Conservation (phyloP, 2,797 vertebrate genomes). For the Enteromius treurensis region DNA sequence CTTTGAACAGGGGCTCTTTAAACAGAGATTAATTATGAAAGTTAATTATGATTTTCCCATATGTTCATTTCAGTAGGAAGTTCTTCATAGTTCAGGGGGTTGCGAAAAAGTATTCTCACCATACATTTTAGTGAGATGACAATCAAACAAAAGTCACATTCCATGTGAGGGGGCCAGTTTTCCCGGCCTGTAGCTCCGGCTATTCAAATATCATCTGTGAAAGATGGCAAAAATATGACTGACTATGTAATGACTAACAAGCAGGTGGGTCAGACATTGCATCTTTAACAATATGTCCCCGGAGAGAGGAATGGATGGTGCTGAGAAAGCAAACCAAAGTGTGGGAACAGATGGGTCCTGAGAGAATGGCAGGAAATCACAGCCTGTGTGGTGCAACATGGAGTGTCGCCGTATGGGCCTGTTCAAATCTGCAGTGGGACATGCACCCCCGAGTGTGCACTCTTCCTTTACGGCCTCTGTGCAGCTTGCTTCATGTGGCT, state of each 20-base stretch:
- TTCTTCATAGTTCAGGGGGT: not conserved
- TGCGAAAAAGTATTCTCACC: constrained; percentile 3
- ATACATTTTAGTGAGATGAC: constrained; percentile 24
- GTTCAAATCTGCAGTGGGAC: constrained; percentile 48
- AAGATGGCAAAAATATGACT: constrained; percentile 32
- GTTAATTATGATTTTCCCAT: constrained; percentile 4
- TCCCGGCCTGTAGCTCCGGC: constrained; percentile 39
- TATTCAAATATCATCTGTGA: constrained; percentile 49
- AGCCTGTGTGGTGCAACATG: constrained; percentile 59
- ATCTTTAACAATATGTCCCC: constrained; percentile 58
- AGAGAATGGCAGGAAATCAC: constrained; percentile 70
- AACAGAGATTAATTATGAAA: not conserved
- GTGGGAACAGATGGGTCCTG: constrained; percentile 67
- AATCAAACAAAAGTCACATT: constrained; percentile 38
- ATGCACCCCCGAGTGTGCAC: constrained; percentile 47
- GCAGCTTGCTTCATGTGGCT: not conserved
- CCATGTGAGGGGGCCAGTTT: constrained; percentile 2
- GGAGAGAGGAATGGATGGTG: constrained; percentile 48
- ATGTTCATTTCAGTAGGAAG: constrained; percentile 19
- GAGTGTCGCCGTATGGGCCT: constrained; percentile 53
- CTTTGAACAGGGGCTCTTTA: not conserved
- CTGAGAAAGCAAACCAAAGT: constrained; percentile 52
- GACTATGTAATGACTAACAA: constrained; percentile 31
- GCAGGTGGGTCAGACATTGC: constrained; percentile 48
- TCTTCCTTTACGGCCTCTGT: constrained; percentile 32